Evolutionary conservation across 2,113 vertebrate genomes (phyloP), one percentile per base, ranked within the genome.

Genomic region (Neogobius melanostomus): DNA sequence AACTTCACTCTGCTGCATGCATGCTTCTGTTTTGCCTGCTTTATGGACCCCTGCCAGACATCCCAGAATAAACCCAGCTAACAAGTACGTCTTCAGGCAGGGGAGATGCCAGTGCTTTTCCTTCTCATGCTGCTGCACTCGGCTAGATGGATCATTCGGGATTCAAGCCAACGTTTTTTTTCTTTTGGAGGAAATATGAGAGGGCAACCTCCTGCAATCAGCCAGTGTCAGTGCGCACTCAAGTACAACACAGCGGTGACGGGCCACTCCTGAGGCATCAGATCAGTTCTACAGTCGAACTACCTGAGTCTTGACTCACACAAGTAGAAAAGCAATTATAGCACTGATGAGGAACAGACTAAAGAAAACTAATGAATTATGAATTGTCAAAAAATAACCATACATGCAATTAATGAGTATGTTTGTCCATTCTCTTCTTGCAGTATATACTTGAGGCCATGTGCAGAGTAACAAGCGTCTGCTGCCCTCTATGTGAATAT

Each of bases 401-500:
- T 16, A 6, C 15, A 44, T 54, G 16, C 6, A 4, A 11, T 53
- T 16, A 0, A 48, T 63, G 6, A 72, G 50, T 12, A 17, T 61
- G 14, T 68, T 16, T 45, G 64, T 64, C 51, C 56, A 47, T 57
- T 56, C 68, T 50, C 60, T 56, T 53, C 21, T 28, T 57, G 54
- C 6, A 43, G 28, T 1, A 47, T 51, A 42, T 43, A 17, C 74
- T 51, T 36, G 47, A 66, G 49, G 72, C 14, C 14, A 28, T 53
- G 14, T 47, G 64, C 68, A 64, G 53, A 78, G 68, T 28, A 67
- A 64, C 60, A 84, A 75, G 69, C 56, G 64, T 82, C 72, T 84
- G 71, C 87, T 92, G 91, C 90, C 90, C 84, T 86, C 91, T 91
- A 85, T 80, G 57, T 86, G 73, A 72, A 15, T 11, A 6, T 65